Percentiles rank a stretch among this genome's conserved stretches.
phyloP scores from a whole-genome alignment of 2,888 invertebrate genomes.

The Heliconius aoede region DNA sequence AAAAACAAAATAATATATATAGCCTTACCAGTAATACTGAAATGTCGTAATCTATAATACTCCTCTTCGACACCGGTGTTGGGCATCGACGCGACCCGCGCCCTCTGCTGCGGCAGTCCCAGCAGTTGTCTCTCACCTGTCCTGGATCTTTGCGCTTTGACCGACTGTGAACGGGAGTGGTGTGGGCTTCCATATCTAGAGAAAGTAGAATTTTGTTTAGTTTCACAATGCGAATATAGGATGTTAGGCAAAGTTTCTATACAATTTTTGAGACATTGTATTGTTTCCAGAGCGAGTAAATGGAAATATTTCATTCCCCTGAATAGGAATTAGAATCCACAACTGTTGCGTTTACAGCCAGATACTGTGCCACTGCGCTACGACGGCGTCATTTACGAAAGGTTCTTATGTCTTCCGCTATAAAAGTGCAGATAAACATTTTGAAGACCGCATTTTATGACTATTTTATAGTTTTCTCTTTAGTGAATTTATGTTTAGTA shows the following conservation, averaged over 20 bases:
- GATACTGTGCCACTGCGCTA: background rate
- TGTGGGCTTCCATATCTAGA: slow-evolving; percentile 93
- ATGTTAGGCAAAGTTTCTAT: background rate
- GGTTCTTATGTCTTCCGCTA: slow-evolving; percentile 13
- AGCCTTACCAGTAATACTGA: slow-evolving; percentile 93
- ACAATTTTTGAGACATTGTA: background rate
- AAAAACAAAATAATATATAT: background rate
- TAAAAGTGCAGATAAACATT: slow-evolving; percentile 11
- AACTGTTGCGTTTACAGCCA: background rate
- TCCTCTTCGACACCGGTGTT: slow-evolving; percentile 95
- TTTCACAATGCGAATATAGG: background rate
- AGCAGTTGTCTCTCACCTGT: slow-evolving; percentile 87
- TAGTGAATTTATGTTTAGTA: background rate
- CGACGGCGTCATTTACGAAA: background rate
- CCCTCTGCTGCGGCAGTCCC: slow-evolving; percentile 92
- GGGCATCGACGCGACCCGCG: slow-evolving; percentile 90
- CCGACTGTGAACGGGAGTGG: slow-evolving; percentile 94
- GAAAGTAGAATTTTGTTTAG: background rate
- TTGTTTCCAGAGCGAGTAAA: background rate
- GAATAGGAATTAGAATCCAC: background rate
- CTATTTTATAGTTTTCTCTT: slow-evolving; percentile 11
- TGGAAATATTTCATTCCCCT: background rate
- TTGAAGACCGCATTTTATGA: slow-evolving; percentile 11
- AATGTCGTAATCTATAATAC: slow-evolving; percentile 95
- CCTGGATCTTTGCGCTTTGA: slow-evolving; percentile 91